A percentile compares a stretch with the other conserved stretches of the same genome.
phyloP scores from a whole-genome alignment of 2,113 vertebrate species.

The Machaerirhynchus nigripectus region DNA sequence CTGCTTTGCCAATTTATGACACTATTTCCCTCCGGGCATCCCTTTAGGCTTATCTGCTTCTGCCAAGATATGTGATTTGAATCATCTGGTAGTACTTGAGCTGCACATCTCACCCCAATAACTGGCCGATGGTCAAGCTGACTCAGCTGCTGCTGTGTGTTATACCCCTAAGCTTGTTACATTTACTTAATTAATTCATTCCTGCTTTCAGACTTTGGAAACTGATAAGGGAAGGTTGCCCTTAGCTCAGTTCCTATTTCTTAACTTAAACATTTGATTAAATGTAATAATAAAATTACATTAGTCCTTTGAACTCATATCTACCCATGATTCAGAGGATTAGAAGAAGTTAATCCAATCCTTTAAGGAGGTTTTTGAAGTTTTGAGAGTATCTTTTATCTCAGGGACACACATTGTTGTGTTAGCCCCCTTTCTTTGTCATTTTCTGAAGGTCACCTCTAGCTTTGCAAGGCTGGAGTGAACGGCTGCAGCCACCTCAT shows the following conservation, averaged over 20 bases:
- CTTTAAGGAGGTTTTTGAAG: conserved; percentile 36
- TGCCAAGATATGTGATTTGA: conserved; percentile 27
- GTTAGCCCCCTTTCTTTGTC: background rate
- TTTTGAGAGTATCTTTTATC: conserved; percentile 16
- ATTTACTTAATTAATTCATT: conserved; percentile 54
- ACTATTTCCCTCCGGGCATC: background rate
- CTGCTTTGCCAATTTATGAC: conserved; percentile 36
- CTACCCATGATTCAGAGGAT: conserved; percentile 20
- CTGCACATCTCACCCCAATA: conserved; percentile 21
- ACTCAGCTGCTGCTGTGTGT: conserved; percentile 37
- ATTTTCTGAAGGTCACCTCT: background rate
- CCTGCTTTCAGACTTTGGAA: conserved; percentile 10
- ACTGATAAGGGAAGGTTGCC: conserved; percentile 34
- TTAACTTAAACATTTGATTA: conserved; percentile 56
- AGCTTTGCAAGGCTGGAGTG: background rate
- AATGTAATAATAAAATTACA: conserved; percentile 54
- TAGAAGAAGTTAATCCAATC: conserved; percentile 45
- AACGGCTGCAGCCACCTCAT: background rate
- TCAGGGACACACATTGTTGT: background rate
- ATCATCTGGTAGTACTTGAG: conserved; percentile 50
- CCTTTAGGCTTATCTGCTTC: conserved; percentile 36
- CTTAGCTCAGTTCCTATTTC: conserved; percentile 44
- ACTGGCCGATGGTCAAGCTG: conserved; percentile 17
- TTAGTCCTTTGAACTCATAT: conserved; percentile 53
- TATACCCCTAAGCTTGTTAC: conserved; percentile 38